Percentiles rank a stretch among this genome's conserved stretches.
phyloP scores from a whole-genome alignment of 2,797 vertebrate genomes.

The Pygocentrus nattereri region DNA sequence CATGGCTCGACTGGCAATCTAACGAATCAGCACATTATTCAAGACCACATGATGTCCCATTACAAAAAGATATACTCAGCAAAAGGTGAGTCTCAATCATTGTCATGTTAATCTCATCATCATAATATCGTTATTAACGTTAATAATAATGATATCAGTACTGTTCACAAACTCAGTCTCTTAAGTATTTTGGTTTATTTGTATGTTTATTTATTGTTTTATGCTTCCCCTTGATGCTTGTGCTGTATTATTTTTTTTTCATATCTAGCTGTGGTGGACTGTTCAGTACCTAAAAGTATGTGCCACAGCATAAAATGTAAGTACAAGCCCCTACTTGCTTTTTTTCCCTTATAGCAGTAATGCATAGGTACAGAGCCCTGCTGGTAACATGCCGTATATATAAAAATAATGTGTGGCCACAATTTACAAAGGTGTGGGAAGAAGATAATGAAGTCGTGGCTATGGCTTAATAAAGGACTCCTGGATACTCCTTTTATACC shows the following conservation, averaged over 20 bases:
- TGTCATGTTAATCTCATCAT: neutral
- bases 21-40: slow-evolving; percentile 84
- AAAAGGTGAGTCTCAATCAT: slow-evolving; percentile 84
- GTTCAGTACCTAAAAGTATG: slow-evolving; percentile 89
- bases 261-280: slow-evolving; percentile 87
- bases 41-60: slow-evolving; percentile 93
- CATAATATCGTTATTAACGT: neutral
- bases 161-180: neutral
- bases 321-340: slow-evolving; percentile 64
- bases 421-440: too few relatives aligned
- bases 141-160: neutral
- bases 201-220: too few relatives aligned
- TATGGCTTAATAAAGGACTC: too few relatives aligned
- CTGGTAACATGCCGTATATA: too few relatives aligned
- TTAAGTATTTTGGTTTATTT: neutral
- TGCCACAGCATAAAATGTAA: slow-evolving; percentile 88
- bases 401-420: neutral
- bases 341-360: neutral
- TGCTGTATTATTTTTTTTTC: slow-evolving; percentile 55
- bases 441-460: too few relatives aligned
- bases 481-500: too few relatives aligned
- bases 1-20: slow-evolving; percentile 81
- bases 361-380: too few relatives aligned
- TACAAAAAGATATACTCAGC: slow-evolving; percentile 94
- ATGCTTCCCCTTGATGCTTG: neutral